Evolutionary conservation across 2,113 vertebrate species (phyloP).

Genomic region (Felis chaus): DNA sequence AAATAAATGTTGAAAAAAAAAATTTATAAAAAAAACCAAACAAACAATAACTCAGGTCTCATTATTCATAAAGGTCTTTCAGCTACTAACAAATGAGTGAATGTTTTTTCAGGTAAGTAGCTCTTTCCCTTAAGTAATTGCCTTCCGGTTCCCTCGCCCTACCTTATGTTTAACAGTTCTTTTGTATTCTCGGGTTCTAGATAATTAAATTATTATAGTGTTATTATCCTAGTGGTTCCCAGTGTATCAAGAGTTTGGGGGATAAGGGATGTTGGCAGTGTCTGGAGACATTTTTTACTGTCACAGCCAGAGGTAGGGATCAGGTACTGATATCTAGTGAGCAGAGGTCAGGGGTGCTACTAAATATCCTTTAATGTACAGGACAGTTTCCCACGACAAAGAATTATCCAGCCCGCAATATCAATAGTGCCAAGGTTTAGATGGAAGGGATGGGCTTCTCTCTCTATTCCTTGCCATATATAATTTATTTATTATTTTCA

Average conservation of each 20-base stretch:
- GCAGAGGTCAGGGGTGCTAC: not conserved
- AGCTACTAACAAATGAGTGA: not conserved
- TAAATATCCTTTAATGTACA: not conserved
- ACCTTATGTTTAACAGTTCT: not conserved
- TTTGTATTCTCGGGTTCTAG: not conserved
- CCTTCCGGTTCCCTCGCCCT: not conserved
- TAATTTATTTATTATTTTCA: conserved; percentile 13
- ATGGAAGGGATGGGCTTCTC: not conserved
- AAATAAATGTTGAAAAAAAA: too few species aligned
- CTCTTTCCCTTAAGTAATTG: not conserved
- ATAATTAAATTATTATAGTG: not conserved
- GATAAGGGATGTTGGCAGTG: not conserved
- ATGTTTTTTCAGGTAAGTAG: not conserved
- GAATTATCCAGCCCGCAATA: not conserved
- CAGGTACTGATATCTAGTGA: not conserved
- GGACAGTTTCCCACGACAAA: not conserved
- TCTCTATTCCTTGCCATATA: not conserved
- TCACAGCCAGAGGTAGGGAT: not conserved
- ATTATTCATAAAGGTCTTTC: not conserved
- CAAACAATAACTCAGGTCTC: not conserved
- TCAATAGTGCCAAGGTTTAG: rapidly evolving
- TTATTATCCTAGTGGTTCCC: not conserved
- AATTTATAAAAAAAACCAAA: too few species aligned
- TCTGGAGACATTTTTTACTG: not conserved
- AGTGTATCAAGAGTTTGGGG: rapidly evolving